Evolutionary conservation across 1,140 invertebrate species (phyloP).

Genomic region (Brachionus rubens): DNA sequence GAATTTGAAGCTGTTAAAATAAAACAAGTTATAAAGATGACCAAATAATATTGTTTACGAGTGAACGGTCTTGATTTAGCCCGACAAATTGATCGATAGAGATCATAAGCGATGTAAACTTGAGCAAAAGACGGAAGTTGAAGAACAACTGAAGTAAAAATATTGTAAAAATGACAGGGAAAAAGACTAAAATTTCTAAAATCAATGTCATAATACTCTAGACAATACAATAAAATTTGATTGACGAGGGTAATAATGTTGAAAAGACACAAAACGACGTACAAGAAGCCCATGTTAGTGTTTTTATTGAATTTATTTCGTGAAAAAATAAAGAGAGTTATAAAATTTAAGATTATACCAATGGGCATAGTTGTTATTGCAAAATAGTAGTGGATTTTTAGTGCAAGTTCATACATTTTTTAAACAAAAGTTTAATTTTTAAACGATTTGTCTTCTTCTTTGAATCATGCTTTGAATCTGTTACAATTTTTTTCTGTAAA

Average conservation of each 20-base stretch:
- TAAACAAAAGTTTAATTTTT: not conserved
- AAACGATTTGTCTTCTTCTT: no score
- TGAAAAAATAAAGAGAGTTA: not conserved
- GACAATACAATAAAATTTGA: not conserved
- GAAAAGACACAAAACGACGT: not conserved
- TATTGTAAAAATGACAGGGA: slow-evolving; percentile 3
- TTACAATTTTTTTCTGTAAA: no score
- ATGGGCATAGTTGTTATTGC: not conserved
- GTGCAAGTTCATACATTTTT: not conserved
- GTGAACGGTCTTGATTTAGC: not conserved
- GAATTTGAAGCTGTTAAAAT: no score
- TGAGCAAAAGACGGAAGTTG: not conserved
- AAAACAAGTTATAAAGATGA: no score
- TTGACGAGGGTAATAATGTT: not conserved
- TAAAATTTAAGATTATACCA: not conserved
- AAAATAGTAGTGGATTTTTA: not conserved
- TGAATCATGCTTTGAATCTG: no score
- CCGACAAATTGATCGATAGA: not conserved
- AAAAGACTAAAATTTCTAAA: not conserved
- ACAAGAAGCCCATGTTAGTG: slow-evolving; percentile 16
- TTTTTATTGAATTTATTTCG: slow-evolving; percentile 13
- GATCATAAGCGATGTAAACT: slow-evolving; percentile 5
- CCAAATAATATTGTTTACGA: no score
- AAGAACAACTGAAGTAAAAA: not conserved
- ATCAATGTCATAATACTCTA: not conserved